Evolutionary conservation across 2,888 invertebrate genomes (phyloP), one percentile per base, ranked within the genome.

Genomic region (Petrolisthes manimaculis): DNA sequence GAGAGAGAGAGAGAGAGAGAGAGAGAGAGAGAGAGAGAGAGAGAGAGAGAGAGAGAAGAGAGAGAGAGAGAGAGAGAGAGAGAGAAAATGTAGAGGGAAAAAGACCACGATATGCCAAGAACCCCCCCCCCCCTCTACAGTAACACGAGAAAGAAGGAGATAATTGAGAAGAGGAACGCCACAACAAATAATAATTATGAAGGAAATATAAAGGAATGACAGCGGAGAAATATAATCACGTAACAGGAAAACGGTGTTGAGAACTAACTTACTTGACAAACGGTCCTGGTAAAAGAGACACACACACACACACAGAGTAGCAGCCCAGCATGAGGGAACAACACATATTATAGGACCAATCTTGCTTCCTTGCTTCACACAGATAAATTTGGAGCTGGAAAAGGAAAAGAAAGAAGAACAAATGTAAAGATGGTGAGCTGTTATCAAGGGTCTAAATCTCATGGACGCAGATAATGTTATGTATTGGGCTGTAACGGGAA

Each of bases 21-120:
- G 77, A 77, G 77, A 77, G 14, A 77, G 71, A 53, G 75, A 75
- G 75, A 24, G 75, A 75, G 75, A 24, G 24, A 75, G 75, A 24
- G 9, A 53, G 9, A 21, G 21, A 9, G 51, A 21, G 9, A 21
- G 8, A 14, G 51, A 37, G 18, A 51, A 37, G 18, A 51, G 51
- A 51, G 51, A 51, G 51, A 51, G 51, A 51, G 51, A 24, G 74
- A 24, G 53, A 53, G n/a, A n/a, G 53, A 53, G n/a, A n/a, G n/a
- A 53, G 53, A 53, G 53, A 53, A 12, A 53, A 77, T 51, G 53
- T n/a, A 77, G 9, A 3, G 37, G n/a, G 6, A 77, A 14, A 6
- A 69, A 8, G 53, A n/a, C 4, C 37, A 2, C 37, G 37, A 37
- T 37, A 37, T 37, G 37, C 37, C 37, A 37, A 37, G 37, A 37